phyloP scores from a whole-genome alignment of 2,797 vertebrate genomes.

The Pipistrellus pipistrellus region DNA sequence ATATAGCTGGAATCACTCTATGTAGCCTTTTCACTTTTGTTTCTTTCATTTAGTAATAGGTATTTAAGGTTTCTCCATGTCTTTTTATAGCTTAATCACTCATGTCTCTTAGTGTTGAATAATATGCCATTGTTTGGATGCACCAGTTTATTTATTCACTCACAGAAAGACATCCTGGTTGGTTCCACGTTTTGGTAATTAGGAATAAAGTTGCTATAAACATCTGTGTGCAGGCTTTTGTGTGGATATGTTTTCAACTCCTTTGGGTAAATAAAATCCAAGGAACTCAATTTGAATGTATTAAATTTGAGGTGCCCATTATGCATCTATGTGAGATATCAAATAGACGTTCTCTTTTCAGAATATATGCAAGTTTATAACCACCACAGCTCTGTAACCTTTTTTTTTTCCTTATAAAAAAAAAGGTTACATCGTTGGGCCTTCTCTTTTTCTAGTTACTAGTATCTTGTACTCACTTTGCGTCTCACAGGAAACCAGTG shows the following conservation, averaged over 20 bases:
- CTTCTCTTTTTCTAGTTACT: slow-evolving; percentile 25
- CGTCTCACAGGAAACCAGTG: not conserved
- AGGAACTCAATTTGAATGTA: not conserved
- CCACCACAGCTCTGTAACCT: not conserved
- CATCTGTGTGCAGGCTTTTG: not conserved
- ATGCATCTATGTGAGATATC: not conserved
- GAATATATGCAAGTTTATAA: not conserved
- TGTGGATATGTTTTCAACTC: not conserved
- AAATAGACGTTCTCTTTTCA: not conserved
- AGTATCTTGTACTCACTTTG: slow-evolving; percentile 1
- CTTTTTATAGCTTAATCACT: not conserved
- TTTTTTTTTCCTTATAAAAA: not conserved
- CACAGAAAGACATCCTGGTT: not conserved
- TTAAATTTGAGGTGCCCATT: slow-evolving; percentile 13
- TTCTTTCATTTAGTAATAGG: not conserved
- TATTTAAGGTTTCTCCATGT: not conserved
- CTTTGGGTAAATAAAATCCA: not conserved
- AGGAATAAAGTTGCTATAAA: not conserved
- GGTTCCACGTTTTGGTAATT: not conserved
- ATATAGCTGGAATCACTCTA: not conserved
- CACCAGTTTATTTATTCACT: not conserved
- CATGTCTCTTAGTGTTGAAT: not conserved
- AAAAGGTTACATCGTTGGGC: not conserved
- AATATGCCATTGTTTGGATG: not conserved
- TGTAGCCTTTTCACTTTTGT: not conserved